These are phyloP conservation scores for Drosophila guanche DNA, from an alignment of 1,140 invertebrate species.

Conservation along the genomic window DNA sequence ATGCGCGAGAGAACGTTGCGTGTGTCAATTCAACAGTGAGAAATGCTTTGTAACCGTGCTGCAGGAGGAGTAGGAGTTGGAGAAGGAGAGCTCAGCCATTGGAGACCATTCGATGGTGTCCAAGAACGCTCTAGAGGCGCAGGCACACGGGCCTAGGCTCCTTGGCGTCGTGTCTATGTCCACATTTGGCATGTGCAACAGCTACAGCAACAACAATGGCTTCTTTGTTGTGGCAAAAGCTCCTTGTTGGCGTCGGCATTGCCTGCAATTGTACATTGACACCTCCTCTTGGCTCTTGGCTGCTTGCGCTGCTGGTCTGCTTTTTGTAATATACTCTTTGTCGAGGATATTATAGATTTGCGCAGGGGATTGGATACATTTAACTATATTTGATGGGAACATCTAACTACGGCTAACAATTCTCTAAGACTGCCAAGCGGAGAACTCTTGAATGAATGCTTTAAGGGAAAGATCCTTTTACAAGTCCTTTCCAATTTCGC, in stretches of 20 bases:
- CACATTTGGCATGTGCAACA: conserved; percentile 74
- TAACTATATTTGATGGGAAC: no score
- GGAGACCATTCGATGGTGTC: no score
- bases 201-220: conserved; percentile 70
- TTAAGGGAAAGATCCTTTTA: no score
- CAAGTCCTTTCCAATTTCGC: no score
- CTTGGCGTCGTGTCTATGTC: conserved; percentile 71
- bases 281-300: conserved; percentile 59
- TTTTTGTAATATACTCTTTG: conserved; percentile 14
- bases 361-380: background rate
- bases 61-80: background rate
- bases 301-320: conserved; percentile 16
- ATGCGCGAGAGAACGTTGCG: conserved; percentile 51
- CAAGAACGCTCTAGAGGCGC: no score
- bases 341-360: background rate
- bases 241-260: conserved; percentile 34
- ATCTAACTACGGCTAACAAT: no score
- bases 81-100: background rate
- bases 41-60: conserved; percentile 54
- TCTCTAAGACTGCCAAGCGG: no score
- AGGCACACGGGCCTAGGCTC: conserved; percentile 23
- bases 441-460: no score
- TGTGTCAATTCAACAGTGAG: conserved; percentile 73
- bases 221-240: conserved; percentile 61
- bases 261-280: conserved; percentile 76